Percentiles rank a stretch among this genome's conserved stretches.
phyloP scores from a whole-genome alignment of 2,888 invertebrate species.

The Laspeyria flexula region DNA sequence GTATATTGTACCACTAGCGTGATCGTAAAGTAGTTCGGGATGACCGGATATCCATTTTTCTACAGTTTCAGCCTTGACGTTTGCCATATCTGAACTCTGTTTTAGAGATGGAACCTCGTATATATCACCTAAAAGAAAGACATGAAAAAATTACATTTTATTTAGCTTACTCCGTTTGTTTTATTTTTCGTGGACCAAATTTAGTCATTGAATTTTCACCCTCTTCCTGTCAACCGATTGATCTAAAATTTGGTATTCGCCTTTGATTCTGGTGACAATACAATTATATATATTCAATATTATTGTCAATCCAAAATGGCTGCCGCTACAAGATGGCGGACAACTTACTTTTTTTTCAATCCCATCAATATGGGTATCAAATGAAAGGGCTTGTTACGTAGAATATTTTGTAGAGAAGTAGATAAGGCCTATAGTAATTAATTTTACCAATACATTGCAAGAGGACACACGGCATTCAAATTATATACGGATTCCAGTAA shows the following conservation, averaged over 20 bases:
- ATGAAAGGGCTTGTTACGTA: no score
- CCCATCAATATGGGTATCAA: no score
- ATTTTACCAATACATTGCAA: no score
- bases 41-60: constrained; percentile 1
- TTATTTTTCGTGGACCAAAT: not conserved
- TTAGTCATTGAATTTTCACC: not conserved
- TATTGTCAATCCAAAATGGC: not conserved
- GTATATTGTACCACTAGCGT: constrained; percentile 6
- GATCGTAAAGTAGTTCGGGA: constrained; percentile 6
- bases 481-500: no score
- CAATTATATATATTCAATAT: not conserved
- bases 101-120: no score
- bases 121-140: no score
- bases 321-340: not conserved
- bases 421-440: no score
- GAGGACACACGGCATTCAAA: no score
- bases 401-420: no score
- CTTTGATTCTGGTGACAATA: not conserved
- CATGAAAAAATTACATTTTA: not conserved
- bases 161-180: not conserved
- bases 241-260: not conserved
- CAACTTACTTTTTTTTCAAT: no score
- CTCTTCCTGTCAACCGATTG: not conserved
- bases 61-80: not conserved
- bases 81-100: no score